A percentile compares a stretch with the other conserved stretches of the same genome.
These are phyloP conservation scores for Caenorhabditis afra DNA, from an alignment of 2,888 invertebrate species.

Conservation along the genomic window DNA sequence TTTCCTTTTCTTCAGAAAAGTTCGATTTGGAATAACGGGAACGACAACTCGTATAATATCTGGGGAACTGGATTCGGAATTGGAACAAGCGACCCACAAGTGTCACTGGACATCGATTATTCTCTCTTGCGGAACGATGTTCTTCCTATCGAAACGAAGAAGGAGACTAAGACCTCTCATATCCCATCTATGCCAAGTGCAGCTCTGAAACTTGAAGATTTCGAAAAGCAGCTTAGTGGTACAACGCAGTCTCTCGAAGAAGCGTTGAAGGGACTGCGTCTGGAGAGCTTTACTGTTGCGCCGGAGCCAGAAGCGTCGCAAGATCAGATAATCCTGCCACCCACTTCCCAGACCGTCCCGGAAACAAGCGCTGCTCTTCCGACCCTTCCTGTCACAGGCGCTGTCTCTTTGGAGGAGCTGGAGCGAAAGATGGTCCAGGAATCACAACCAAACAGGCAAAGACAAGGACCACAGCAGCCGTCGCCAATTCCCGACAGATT, in stretches of 20 bases:
- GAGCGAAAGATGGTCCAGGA: constrained; percentile 47
- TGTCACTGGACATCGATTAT: constrained; percentile 9
- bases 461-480: not conserved
- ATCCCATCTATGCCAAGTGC: constrained; percentile 59
- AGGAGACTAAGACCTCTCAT: not conserved
- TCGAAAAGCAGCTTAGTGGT: constrained; percentile 29
- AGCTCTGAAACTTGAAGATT: constrained; percentile 56
- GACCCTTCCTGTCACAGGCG: constrained; percentile 28
- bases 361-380: not conserved
- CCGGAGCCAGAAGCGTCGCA: not conserved
- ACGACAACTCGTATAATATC: constrained; percentile 31
- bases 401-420: constrained; percentile 52
- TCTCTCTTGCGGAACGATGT: not conserved
- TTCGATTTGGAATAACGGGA: constrained; percentile 52
- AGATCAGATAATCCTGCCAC: not conserved
- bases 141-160: not conserved
- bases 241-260: not conserved
- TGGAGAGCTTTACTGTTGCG: constrained; percentile 1
- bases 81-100: constrained; percentile 6
- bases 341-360: too few relatives aligned
- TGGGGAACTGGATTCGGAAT: constrained; percentile 52
- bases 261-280: constrained; percentile 2
- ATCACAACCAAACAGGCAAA: not conserved
- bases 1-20: constrained; percentile 30
- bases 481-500: constrained; percentile 11